Evolutionary conservation across 2,888 invertebrate species (phyloP).

Genomic region (Exephanes ischioxanthus): DNA sequence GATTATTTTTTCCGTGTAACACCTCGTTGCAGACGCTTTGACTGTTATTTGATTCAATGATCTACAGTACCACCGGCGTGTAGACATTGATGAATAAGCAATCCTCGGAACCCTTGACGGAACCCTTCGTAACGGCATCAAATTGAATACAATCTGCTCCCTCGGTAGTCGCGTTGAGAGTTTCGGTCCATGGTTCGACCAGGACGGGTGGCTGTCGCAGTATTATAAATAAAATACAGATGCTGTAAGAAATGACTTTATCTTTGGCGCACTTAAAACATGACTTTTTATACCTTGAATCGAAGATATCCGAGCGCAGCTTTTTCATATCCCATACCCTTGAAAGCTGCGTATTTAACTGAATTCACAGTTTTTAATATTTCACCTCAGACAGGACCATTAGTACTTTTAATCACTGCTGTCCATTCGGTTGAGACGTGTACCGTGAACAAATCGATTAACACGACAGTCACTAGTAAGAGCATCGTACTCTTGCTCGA

Average conservation of each 20-base stretch:
- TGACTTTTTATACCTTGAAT: constrained; percentile 71
- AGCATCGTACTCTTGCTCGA: not conserved
- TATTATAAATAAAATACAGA: not conserved
- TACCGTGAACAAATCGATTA: not conserved
- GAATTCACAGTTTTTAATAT: no score
- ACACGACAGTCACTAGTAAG: not conserved
- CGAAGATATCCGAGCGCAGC: constrained; percentile 72
- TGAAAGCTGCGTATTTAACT: no score
- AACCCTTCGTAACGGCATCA: constrained; percentile 16
- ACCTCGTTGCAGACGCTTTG: not conserved
- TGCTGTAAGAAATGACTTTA: not conserved
- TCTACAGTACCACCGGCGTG: no score
- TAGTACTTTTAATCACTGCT: constrained; percentile 68
- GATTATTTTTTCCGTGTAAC: no score
- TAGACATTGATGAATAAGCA: constrained; percentile 76
- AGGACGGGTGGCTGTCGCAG: constrained; percentile 60
- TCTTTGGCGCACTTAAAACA: not conserved
- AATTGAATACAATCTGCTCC: constrained; percentile 71
- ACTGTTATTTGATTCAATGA: not conserved
- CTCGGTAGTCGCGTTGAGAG: constrained; percentile 64
- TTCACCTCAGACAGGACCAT: constrained; percentile 72
- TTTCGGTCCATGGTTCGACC: constrained; percentile 69
- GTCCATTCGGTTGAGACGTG: constrained; percentile 33
- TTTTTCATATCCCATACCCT: constrained; percentile 75
- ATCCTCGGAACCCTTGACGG: constrained; percentile 73